Base-by-base conservation (phyloP, 37 sponge, comb jelly and placozoan species). In the Crambe crambe region DNA sequence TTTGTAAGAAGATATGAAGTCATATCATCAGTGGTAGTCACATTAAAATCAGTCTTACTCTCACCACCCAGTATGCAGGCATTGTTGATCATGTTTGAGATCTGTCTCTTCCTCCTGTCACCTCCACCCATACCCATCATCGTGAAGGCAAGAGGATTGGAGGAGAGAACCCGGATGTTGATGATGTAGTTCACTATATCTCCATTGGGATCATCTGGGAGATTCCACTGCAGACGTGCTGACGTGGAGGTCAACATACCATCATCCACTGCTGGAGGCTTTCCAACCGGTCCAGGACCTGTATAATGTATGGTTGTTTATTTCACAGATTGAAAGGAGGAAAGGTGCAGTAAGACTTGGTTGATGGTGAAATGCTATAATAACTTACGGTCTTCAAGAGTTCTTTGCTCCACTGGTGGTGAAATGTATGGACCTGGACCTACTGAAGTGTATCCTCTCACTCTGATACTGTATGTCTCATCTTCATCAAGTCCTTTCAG, bases 201-300 rank as follows among this genome's bases (percentile, higher is more conserved):
- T n/a, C 81, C 81, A 59, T 81, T 81, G 25, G 81, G 72, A 23
- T 81, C 72, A 27, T 30, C 17, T 12, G 81, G 81, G 20, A 41
- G 62, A 26, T 26, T 27, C 81, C 81, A 81, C 18, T 2, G 5
- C 3, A 81, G 58, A n/a, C 41, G 36, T 0, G 51, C 78, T 21
- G 78, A 78, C 8, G 20, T 38, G 21, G 78, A 22, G 27, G 47
- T 66, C 10, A 66, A 2, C 18, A 8, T n/a, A 3, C 59, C 35
- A 21, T 12, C 1, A 0, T n/a, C 2, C 9, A 47, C 67, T 29
- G 20, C 47, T 10, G 51, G 67, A 20, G 67, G 78, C 25, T 15
- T 36, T 6, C 34, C 66, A 1, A 31, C 66, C 0, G 43, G 47
- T 29, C 61, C 61, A 60, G 61, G 61, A 60, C 17, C 61, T 60